A percentile compares a stretch with the other conserved stretches of the same genome.
Evolutionary conservation across 2,113 vertebrate species (phyloP).

Genomic region (Dasypus novemcinctus): DNA sequence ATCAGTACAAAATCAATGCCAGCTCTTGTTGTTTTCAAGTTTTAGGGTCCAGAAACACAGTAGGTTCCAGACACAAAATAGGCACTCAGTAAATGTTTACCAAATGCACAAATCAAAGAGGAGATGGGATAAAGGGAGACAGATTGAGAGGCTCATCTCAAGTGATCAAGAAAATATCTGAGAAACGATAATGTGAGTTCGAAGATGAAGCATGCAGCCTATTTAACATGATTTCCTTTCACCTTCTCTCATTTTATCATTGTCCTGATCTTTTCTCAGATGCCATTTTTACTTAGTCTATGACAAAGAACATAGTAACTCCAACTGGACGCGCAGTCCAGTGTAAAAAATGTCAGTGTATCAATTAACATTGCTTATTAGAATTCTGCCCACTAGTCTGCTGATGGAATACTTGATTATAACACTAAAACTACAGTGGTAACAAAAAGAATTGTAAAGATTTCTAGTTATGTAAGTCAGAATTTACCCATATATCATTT

Average conservation of each 20-base stretch:
- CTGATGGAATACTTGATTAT: background rate
- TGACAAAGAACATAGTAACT: background rate
- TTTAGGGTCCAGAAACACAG: background rate
- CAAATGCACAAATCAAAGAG: background rate
- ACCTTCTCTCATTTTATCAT: background rate
- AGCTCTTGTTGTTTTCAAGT: background rate
- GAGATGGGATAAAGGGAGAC: background rate
- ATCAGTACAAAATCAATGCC: background rate
- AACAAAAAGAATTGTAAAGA: background rate
- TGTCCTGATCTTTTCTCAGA: background rate
- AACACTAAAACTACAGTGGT: background rate
- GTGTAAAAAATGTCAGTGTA: background rate
- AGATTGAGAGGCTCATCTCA: background rate
- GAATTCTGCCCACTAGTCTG: background rate
- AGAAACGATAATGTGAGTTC: background rate
- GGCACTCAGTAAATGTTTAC: background rate
- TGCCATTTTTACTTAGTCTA: background rate
- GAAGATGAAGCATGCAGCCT: background rate
- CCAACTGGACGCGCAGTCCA: background rate
- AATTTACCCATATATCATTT: background rate
- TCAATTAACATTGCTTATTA: background rate
- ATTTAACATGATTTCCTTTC: background rate
- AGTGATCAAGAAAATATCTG: background rate
- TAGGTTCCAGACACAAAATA: background rate
- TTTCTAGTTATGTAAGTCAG: background rate